Base-by-base conservation (phyloP, 1,140 invertebrate species). In the Orussus abietinus region DNA sequence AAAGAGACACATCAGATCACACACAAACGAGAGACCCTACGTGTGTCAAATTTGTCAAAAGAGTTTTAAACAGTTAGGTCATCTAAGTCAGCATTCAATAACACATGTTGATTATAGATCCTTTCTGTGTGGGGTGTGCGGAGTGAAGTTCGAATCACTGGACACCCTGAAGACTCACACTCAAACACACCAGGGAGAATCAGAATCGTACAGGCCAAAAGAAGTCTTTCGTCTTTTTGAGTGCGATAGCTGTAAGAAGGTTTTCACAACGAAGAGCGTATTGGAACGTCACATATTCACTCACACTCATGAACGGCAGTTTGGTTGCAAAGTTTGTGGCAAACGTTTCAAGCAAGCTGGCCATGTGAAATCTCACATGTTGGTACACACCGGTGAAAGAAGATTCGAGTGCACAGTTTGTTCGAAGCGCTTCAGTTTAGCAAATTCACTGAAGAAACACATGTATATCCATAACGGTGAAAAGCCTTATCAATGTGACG, bases 281-380 rank as follows among this genome's bases (percentile, higher is more conserved):
- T 56, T 80, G 19, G 77, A 77, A 26, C 68, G 77, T 30, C 78
- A 80, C 38, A 78, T 79, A 69, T 75, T 76, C 10, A 76, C 77
- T 7, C 78, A 79, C 45, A 79, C 78, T 1, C 79, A 80, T 47
- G 77, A 80, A 41, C 77, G 79, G 35, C 78, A 78, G 2, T 80
- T 77, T 35, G 74, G 72, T 12, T 81, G 80, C 57, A 71, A 75
- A 15, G 68, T 80, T 2, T 81, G 79, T 59, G 77, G 81, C 39
- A 86, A 84, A 46, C 78, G 79, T 11, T 90, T 88, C 58, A 85
- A 86, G 38, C 64, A 83, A 59, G 74, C 84, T 69, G 51, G 84
- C 76, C 69, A 84, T 75, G 28, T 89, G 68, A 72, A 86, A 70
- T 69, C 76, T 76, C 82, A 83, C 68, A 69, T 84, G 79, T 59